phyloP scores from a whole-genome alignment of 2,797 vertebrate species.

The Eupleurogrammus muticus region DNA sequence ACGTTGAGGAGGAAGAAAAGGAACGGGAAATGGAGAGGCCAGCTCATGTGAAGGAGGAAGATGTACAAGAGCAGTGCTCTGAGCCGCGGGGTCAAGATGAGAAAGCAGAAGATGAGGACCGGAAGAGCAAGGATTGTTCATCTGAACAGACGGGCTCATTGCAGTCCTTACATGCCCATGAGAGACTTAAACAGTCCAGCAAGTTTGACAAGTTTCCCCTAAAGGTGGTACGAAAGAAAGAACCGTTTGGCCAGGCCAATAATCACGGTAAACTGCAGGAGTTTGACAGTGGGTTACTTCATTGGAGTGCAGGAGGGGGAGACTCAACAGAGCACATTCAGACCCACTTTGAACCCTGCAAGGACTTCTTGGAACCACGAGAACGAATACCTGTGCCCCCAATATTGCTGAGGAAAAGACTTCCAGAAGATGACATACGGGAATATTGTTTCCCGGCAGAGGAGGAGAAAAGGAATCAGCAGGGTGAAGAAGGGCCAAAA shows the following conservation, averaged over 20 bases:
- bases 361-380: constrained; percentile 84
- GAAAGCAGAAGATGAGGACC: constrained; percentile 72
- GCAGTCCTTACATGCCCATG: constrained; percentile 80
- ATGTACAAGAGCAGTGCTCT: constrained; percentile 69
- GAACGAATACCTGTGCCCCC: constrained; percentile 82
- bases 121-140: constrained; percentile 78
- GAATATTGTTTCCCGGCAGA: constrained; percentile 68
- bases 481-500: constrained; percentile 68
- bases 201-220: constrained; percentile 98
- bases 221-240: constrained; percentile 94
- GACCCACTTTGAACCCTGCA: constrained; percentile 95
- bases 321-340: constrained; percentile 99
- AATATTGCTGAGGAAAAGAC: constrained; percentile 61
- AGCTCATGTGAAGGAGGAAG: constrained; percentile 82
- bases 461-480: constrained; percentile 78
- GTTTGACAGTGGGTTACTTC: constrained; percentile 96
- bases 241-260: constrained; percentile 91
- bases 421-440: constrained; percentile 62
- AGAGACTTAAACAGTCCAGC: constrained; percentile 91
- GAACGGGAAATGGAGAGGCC: constrained; percentile 75
- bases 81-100: constrained; percentile 49
- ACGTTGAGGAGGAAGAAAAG: constrained; percentile 85
- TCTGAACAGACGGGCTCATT: constrained; percentile 80
- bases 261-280: constrained; percentile 92
- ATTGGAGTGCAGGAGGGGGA: constrained; percentile 98